These are phyloP conservation scores for Passer domesticus DNA, from an alignment of 2,113 vertebrate genomes.

Conservation along the genomic window DNA sequence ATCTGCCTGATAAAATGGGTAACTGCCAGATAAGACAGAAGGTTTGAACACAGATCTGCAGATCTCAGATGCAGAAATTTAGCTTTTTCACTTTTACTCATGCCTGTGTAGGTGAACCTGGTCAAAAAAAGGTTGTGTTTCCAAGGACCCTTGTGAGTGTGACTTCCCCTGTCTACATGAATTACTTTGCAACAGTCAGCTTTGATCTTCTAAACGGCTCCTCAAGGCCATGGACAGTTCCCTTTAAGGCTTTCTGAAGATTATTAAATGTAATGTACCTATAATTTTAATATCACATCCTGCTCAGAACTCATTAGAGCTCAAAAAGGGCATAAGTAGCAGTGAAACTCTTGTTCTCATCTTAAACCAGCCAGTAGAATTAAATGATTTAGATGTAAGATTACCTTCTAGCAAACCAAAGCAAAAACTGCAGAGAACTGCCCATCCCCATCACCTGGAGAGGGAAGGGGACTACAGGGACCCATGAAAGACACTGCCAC, in stretches of 20 bases:
- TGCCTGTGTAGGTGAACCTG: not conserved
- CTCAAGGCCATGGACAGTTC: slow-evolving; percentile 4
- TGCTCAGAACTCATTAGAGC: slow-evolving; percentile 29
- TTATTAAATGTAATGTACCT: slow-evolving; percentile 28
- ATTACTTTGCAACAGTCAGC: slow-evolving; percentile 32
- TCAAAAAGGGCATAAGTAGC: not conserved
- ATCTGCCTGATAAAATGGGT: slow-evolving; percentile 29
- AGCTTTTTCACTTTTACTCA: slow-evolving; percentile 22
- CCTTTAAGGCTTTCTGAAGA: slow-evolving; percentile 22
- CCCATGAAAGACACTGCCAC: not conserved
- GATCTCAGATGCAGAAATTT: not conserved
- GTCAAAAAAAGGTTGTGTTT: slow-evolving; percentile 31
- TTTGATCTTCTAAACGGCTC: slow-evolving; percentile 40
- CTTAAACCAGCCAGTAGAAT: slow-evolving; percentile 14
- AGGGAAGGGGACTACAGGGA: not conserved
- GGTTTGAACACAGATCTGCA: slow-evolving; percentile 22
- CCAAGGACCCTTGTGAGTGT: not conserved
- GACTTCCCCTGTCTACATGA: slow-evolving; percentile 2
- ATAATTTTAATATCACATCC: slow-evolving; percentile 28
- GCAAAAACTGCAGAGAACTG: not conserved
- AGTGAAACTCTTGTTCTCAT: slow-evolving; percentile 17
- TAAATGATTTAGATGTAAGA: not conserved
- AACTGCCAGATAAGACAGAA: slow-evolving; percentile 37
- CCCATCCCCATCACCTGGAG: not conserved
- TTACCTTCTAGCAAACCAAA: not conserved